Conservation (phyloP, 2,797 vertebrate species). For the Florisuga fusca region DNA sequence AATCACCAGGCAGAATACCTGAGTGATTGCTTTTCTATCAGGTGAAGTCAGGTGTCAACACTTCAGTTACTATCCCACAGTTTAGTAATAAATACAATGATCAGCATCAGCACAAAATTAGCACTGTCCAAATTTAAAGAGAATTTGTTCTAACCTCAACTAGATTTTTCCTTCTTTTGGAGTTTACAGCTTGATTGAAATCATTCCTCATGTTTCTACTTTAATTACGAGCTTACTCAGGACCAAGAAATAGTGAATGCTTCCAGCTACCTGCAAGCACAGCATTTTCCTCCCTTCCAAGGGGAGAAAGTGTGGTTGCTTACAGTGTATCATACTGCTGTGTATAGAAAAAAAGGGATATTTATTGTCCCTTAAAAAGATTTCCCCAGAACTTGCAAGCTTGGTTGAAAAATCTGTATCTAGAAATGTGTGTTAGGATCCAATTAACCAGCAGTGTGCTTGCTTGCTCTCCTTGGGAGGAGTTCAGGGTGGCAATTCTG, state of each 20-base stretch:
- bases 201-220: not conserved
- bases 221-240: conserved; percentile 21
- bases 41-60: not conserved
- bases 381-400: conserved; percentile 44
- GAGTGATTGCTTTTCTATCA: conserved; percentile 34
- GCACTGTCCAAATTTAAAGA: conserved; percentile 42
- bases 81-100: conserved; percentile 19
- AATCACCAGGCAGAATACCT: conserved; percentile 2
- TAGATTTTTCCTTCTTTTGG: not conserved
- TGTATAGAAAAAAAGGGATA: conserved; percentile 45
- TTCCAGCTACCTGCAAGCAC: conserved; percentile 5
- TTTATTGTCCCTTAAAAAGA: conserved; percentile 63
- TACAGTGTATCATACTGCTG: conserved; percentile 14
- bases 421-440: conserved; percentile 10
- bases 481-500: not conserved
- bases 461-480: conserved; percentile 9
- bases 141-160: conserved; percentile 46
- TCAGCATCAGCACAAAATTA: conserved; percentile 29
- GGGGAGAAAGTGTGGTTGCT: not conserved
- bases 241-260: conserved; percentile 13
- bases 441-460: conserved; percentile 1
- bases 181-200: conserved; percentile 33
- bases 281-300: conserved; percentile 46
- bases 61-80: not conserved
- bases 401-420: conserved; percentile 26